phyloP scores from a whole-genome alignment of 2,113 vertebrate species.

The Etia nguti region DNA sequence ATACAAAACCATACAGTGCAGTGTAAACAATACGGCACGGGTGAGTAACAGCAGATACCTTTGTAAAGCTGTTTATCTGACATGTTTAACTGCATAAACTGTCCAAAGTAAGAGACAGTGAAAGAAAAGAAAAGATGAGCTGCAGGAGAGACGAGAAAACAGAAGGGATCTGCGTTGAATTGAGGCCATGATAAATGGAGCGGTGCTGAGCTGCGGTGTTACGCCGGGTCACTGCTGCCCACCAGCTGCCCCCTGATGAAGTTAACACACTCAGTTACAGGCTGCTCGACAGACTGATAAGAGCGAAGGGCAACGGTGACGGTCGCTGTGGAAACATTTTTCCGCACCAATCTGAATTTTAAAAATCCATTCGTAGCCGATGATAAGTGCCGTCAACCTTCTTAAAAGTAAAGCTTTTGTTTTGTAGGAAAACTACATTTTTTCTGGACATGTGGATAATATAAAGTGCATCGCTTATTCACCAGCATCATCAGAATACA shows the following conservation, averaged over 20 bases:
- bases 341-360: neutral
- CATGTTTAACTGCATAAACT: neutral
- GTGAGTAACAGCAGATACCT: neutral
- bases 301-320: neutral
- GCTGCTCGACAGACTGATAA: neutral
- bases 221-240: neutral
- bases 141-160: neutral
- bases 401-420: neutral
- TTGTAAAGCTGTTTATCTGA: neutral
- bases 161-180: neutral
- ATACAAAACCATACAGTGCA: neutral
- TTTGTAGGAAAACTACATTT: neutral
- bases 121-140: neutral
- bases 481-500: neutral
- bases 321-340: neutral
- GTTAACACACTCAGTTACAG: neutral
- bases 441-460: neutral
- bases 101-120: neutral
- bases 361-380: rapidly evolving
- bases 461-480: neutral
- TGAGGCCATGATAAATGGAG: slow-evolving; percentile 17
- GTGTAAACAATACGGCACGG: neutral
- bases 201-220: neutral
- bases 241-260: neutral
- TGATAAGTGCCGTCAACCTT: neutral